Evolutionary conservation across 2,113 vertebrate genomes (phyloP).

Genomic region (Pedionomus torquatus): DNA sequence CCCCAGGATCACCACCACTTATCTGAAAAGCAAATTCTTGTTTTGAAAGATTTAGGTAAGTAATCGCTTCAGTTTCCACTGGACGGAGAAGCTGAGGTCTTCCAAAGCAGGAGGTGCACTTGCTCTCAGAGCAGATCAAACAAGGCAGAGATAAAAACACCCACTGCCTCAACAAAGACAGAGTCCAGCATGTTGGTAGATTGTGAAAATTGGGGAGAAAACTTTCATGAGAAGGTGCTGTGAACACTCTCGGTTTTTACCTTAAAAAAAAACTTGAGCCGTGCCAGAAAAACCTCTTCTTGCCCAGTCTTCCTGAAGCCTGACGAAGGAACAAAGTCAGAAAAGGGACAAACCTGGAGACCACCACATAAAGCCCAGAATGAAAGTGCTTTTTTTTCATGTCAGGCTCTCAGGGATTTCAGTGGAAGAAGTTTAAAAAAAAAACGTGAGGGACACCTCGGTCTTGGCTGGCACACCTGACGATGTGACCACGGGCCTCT

Average conservation of each 20-base stretch:
- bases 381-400: rapidly evolving
- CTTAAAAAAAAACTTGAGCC: background rate
- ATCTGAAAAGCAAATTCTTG: background rate
- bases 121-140: background rate
- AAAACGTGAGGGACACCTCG: background rate
- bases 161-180: background rate
- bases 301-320: background rate
- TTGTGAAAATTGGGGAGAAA: background rate
- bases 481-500: background rate
- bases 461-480: background rate
- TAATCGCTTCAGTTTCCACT: background rate
- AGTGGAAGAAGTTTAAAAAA: background rate
- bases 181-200: rapidly evolving
- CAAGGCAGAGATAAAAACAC: background rate
- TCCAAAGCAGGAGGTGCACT: background rate
- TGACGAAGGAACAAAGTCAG: rapidly evolving
- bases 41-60: background rate
- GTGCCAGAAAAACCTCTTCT: background rate
- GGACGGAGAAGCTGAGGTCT: background rate
- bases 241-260: background rate
- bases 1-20: background rate
- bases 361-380: rapidly evolving
- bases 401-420: background rate
- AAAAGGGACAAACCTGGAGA: rapidly evolving
- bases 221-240: background rate